Evolutionary conservation across 1,140 invertebrate species (phyloP).

Genomic region (Battus philenor): DNA sequence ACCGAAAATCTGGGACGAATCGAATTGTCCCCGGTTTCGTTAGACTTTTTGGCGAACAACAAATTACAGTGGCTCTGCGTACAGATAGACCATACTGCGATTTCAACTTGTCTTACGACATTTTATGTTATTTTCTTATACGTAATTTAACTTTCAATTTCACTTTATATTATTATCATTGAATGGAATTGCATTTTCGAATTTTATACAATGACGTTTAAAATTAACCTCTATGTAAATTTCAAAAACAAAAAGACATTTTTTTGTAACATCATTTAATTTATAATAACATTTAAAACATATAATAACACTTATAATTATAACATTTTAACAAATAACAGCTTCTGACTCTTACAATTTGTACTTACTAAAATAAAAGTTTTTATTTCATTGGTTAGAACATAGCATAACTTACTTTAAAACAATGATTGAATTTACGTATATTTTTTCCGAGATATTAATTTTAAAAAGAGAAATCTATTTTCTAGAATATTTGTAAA

Average conservation of each 20-base stretch:
- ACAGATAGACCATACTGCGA: background rate
- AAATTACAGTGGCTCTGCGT: constrained; percentile 5
- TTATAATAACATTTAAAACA: background rate
- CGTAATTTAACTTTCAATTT: constrained; percentile 4
- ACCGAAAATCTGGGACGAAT: constrained; percentile 41
- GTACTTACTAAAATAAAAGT: no score
- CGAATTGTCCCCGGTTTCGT: constrained; percentile 25
- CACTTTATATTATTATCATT: background rate
- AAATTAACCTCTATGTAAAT: background rate
- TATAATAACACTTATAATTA: background rate
- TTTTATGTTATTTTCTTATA: constrained; percentile 4
- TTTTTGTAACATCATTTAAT: background rate
- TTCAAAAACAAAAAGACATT: background rate
- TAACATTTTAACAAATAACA: no score
- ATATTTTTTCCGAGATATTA: no score
- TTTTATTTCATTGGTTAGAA: background rate
- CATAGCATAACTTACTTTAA: background rate
- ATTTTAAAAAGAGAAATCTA: constrained; percentile 15
- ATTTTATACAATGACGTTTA: no score
- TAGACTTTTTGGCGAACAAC: constrained; percentile 25
- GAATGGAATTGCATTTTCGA: no score
- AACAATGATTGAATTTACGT: no score
- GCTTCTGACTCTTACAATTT: no score
- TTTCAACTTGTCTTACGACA: background rate
- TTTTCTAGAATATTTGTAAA: background rate